Evolutionary conservation across 2,797 vertebrate genomes (phyloP).

Genomic region (Neosilurus hyrtlii): DNA sequence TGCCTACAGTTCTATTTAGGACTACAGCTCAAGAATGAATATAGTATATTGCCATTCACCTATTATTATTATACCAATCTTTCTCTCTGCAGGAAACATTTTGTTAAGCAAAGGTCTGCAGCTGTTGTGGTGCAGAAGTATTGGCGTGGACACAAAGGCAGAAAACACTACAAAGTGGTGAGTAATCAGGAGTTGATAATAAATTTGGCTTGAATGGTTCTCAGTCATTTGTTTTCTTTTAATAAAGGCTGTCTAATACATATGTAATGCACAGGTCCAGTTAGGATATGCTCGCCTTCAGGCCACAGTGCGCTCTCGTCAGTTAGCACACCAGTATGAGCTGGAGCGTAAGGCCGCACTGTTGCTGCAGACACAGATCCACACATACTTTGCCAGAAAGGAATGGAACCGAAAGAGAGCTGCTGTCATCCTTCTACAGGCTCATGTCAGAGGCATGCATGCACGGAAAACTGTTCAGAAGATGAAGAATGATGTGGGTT

Average conservation of each 20-base stretch:
- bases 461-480: constrained; percentile 70
- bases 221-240: background rate
- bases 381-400: constrained; percentile 79
- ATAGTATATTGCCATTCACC: constrained; percentile 46
- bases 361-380: constrained; percentile 76
- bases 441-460: constrained; percentile 80
- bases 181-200: constrained; percentile 46
- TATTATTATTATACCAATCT: constrained; percentile 12
- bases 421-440: constrained; percentile 83
- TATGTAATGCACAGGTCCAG: constrained; percentile 71
- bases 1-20: too few species aligned
- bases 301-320: constrained; percentile 79
- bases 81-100: constrained; percentile 77
- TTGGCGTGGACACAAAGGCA: constrained; percentile 83
- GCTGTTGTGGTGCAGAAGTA: constrained; percentile 84
- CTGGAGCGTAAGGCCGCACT: constrained; percentile 64
- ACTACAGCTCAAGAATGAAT: background rate
- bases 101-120: constrained; percentile 78
- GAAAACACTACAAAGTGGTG: constrained; percentile 82
- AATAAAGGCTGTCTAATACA: background rate
- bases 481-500: constrained; percentile 72
- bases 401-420: constrained; percentile 72
- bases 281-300: constrained; percentile 87
- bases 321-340: constrained; percentile 74
- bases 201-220: background rate